Evolutionary conservation across 2,888 invertebrate species (phyloP).

Genomic region (Liposcelis brunnea): DNA sequence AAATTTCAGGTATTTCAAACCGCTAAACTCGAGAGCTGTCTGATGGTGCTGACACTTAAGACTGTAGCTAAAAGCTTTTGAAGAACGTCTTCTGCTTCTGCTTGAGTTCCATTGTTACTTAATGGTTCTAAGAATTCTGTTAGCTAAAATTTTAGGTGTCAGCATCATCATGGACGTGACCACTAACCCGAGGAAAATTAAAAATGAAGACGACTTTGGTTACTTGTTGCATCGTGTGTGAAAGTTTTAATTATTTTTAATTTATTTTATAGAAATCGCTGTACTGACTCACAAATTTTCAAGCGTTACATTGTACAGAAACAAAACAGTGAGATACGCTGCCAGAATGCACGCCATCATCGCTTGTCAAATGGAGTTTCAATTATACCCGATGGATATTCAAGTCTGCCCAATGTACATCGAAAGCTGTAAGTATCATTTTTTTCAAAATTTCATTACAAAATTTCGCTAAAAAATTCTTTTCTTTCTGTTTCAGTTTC

Average conservation of each 20-base stretch:
- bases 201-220: too few relatives aligned
- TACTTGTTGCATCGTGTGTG: too few relatives aligned
- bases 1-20: constrained; percentile 50
- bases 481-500: constrained; percentile 39
- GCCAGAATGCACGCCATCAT: constrained; percentile 72
- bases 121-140: too few relatives aligned
- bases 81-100: neutral
- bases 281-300: constrained; percentile 64
- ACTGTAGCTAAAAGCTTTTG: neutral
- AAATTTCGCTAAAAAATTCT: neutral
- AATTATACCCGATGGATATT: constrained; percentile 71
- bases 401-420: constrained; percentile 69
- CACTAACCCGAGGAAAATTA: too few relatives aligned
- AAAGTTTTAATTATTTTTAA: too few relatives aligned
- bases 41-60: neutral
- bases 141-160: too few relatives aligned
- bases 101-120: too few relatives aligned
- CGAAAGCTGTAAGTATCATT: constrained; percentile 57
- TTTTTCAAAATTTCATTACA: constrained; percentile 5
- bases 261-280: constrained; percentile 61
- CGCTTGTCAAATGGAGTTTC: constrained; percentile 76
- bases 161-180: too few relatives aligned
- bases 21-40: neutral
- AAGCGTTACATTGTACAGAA: constrained; percentile 59
- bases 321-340: constrained; percentile 62